Base-by-base conservation (phyloP, 2,888 invertebrate species). In the Sepiola atlantica region DNA sequence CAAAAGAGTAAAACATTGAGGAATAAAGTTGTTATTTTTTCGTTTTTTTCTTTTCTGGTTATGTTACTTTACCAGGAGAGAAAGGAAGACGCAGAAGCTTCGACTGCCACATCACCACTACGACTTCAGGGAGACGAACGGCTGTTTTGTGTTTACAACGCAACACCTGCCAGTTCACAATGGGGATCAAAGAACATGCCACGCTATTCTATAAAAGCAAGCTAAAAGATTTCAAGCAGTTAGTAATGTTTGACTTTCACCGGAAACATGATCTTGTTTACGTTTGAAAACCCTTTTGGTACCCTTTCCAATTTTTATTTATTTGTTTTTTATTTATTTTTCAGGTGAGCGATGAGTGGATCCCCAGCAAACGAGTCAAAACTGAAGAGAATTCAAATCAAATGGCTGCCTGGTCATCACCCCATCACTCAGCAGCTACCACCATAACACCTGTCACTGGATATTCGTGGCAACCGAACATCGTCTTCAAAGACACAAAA, bases 391-490 rank as follows among this genome's bases (percentile, higher is more conserved):
- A 55, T 90, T 35, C 94, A 24, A 94, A 95, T 6, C 94, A 94
- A n/a, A 93, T 95, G 54, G 94, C 94, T 28, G 95, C 95, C 32
- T 94, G 95, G 55, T 94, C 93, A n/a, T 94, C 95, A 20, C 94
- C 95, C 35, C 95, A 95, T 35, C 55, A 55, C 77, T 55, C 57
- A 24, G 28, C 90, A 55, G 54, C 95, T 91, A 95, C 95, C 18
- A 93, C 95, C 32, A 92, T 95, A 35, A 95, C 96, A 93, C 95
- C 95, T 55, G 95, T 96, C 94, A 96, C 96, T 0, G 96, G 96
- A 57, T 96, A 96, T 95, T 96, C 96, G 77, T 97, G 97, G 97
- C 95, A 96, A n/a, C 96, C 96, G 6, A 95, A 95, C 35, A 94
- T 96, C 57, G 94, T 95, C 57, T 95, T 96, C 54, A 96, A 96